Percentiles rank a stretch among this genome's conserved stretches.
phyloP scores from a whole-genome alignment of 2,113 vertebrate species.

The Lipophrys pholis region DNA sequence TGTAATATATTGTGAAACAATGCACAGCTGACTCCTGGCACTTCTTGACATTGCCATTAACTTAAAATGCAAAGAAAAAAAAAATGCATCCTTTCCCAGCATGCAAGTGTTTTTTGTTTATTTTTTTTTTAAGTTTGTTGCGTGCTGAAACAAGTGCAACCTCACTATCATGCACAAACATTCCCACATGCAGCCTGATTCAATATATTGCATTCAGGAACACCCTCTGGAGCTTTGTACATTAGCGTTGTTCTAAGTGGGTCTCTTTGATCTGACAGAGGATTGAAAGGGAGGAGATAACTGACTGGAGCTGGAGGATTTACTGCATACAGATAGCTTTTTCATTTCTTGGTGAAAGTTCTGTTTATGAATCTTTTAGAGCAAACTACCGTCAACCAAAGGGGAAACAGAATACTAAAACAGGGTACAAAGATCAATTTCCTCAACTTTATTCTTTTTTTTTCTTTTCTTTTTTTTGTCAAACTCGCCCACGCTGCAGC shows the following conservation, averaged over 20 bases:
- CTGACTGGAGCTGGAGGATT: conserved; percentile 12
- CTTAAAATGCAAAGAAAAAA: conserved; percentile 60
- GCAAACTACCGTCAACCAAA: neutral
- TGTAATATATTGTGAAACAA: conserved; percentile 22
- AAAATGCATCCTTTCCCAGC: conserved; percentile 34
- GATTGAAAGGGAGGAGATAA: conserved; percentile 28
- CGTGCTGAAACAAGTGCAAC: neutral
- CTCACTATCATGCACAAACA: conserved; percentile 7
- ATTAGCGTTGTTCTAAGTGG: conserved; percentile 25
- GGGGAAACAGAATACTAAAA: neutral
- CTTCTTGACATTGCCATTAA: conserved; percentile 50
- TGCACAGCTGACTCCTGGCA: conserved; percentile 24
- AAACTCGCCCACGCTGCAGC: neutral
- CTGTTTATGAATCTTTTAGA: conserved; percentile 9
- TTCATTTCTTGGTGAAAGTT: neutral
- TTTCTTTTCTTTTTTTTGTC: neutral
- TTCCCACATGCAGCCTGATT: conserved; percentile 14
- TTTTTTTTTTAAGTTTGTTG: conserved; percentile 33
- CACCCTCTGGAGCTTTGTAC: conserved; percentile 11
- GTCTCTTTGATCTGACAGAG: conserved; percentile 33
- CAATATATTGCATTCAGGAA: conserved; percentile 16
- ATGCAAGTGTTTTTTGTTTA: conserved; percentile 13
- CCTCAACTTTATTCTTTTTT: neutral
- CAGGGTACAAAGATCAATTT: neutral
- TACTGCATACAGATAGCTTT: conserved; percentile 10